Evolutionary conservation across 2,113 vertebrate genomes (phyloP), one percentile per base, ranked within the genome.

Genomic region (Corythornis madagascariensis): DNA sequence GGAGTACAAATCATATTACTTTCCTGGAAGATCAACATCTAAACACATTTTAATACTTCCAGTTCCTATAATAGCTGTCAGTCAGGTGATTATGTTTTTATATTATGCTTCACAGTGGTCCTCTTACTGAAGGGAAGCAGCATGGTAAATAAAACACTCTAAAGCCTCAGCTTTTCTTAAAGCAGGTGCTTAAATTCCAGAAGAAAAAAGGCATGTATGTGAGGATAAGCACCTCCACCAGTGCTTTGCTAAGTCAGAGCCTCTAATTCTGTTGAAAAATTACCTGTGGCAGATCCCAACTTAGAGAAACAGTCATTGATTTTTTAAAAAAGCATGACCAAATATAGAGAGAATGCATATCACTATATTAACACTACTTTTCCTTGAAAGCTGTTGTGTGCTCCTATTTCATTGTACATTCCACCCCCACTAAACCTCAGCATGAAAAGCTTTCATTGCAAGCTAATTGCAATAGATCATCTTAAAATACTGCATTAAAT

Each of bases 231-330:
- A 85, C 53, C 42, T 94, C 63, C 57, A 90, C 67, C 67, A 53
- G 25, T 16, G 48, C 61, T 73, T 70, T 67, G 50, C 70, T 74
- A 77, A 90, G 42, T 77, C 47, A 56, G 57, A 83, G 45, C 67
- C 65, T 70, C 66, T 83, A 61, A 85, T 71, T 69, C 83, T 11
- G 5, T 28, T 70, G 47, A 57, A 81, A 92, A 83, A 87, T 56
- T 74, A 89, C 83, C 64, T 86, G 77, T 2, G 6, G 70, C 83
- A 79, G 45, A 87, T 14, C 43, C 72, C 19, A 66, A 9, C 57
- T 86, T 83, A 74, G 40, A 93, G n/a, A 31, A 92, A 65, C 25
- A 84, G 64, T 28, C 80, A 92, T 60, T 86, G 81, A 88, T 94
- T 92, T 87, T 89, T 93, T 78, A 17, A 78, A 95, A 90, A 61